Evolutionary conservation across 2,797 vertebrate species (phyloP).

Genomic region (Notamacropus eugenii): DNA sequence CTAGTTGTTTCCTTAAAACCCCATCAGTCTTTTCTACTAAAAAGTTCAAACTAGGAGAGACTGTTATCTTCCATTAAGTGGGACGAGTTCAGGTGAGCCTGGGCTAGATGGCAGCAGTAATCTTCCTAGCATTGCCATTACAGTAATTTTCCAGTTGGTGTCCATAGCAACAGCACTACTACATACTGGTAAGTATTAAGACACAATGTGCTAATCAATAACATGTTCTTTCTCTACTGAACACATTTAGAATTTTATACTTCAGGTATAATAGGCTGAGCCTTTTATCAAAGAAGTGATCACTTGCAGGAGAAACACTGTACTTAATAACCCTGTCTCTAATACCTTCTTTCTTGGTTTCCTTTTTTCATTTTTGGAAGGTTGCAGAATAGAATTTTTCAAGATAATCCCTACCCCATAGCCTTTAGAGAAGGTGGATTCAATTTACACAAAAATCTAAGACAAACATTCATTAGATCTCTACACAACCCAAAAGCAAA

Average conservation of each 20-base stretch:
- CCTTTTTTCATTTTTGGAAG: background rate
- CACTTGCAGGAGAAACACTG: background rate
- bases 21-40: conserved; percentile 18
- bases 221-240: background rate
- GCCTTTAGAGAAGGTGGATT: background rate
- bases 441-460: background rate
- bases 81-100: background rate
- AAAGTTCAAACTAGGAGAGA: background rate
- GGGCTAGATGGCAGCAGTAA: background rate
- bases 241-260: background rate
- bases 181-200: background rate
- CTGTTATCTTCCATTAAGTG: background rate
- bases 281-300: background rate
- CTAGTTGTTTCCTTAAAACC: conserved; percentile 4
- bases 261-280: background rate
- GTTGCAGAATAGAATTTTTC: background rate
- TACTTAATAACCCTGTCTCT: background rate
- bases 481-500: background rate
- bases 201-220: background rate
- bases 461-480: too few species aligned
- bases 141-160: background rate
- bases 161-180: background rate
- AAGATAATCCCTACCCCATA: background rate
- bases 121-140: background rate
- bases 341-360: background rate